These are phyloP conservation scores for Cryptoprocta ferox DNA, from an alignment of 2,797 vertebrate species.

Conservation along the genomic window DNA sequence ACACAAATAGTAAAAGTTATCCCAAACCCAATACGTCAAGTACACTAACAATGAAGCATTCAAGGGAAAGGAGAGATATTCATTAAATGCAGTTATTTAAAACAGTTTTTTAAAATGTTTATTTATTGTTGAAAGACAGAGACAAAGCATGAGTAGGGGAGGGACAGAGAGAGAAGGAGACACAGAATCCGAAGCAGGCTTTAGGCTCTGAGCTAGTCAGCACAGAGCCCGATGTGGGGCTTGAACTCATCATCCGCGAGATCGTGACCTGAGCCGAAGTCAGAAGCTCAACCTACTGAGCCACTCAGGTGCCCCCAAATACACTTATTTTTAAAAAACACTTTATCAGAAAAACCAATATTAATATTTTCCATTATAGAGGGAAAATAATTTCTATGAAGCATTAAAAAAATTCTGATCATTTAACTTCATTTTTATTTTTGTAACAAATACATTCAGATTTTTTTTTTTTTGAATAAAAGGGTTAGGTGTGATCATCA, in stretches of 20 bases:
- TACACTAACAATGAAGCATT: neutral
- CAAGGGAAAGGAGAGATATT: neutral
- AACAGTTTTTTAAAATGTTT: too few relatives aligned
- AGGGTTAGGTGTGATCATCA: neutral
- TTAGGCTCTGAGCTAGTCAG: too few relatives aligned
- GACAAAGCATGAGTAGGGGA: too few relatives aligned
- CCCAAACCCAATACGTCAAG: neutral
- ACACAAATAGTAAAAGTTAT: neutral
- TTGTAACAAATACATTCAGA: neutral
- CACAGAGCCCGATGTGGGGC: too few relatives aligned
- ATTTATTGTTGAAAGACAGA: too few relatives aligned
- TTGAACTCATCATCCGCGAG: too few relatives aligned
- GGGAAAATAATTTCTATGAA: neutral
- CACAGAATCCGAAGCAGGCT: too few relatives aligned
- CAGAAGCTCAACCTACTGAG: too few relatives aligned
- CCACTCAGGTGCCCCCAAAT: too few relatives aligned
- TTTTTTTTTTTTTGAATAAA: neutral
- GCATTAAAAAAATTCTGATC: constrained; percentile 1
- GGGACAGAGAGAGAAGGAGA: too few relatives aligned
- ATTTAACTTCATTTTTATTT: constrained; percentile 13
- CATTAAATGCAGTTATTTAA: neutral
- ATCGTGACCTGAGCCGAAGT: too few relatives aligned
- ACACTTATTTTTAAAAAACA: neutral
- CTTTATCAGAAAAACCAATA: neutral
- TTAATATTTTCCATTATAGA: neutral